These are phyloP conservation scores for Laupala kohalensis DNA, from an alignment of 1,140 invertebrate genomes.

Conservation along the genomic window DNA sequence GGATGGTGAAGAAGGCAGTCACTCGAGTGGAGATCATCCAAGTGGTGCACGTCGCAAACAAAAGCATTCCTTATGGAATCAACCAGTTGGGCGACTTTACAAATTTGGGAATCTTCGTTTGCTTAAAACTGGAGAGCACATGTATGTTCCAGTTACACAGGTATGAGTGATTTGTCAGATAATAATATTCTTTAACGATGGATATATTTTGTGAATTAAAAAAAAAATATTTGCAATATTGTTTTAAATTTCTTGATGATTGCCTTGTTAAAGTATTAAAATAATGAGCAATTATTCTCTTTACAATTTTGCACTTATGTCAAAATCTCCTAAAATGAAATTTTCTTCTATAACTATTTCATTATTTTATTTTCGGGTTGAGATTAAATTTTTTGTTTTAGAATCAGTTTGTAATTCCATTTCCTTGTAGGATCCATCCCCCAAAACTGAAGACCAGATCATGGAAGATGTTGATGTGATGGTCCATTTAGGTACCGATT, in stretches of 20 bases:
- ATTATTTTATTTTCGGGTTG: no score
- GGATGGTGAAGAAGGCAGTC: slow-evolving; percentile 33
- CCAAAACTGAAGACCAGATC: slow-evolving; percentile 93
- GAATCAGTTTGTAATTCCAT: slow-evolving; percentile 1
- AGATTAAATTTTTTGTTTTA: no score
- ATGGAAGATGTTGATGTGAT: slow-evolving; percentile 87
- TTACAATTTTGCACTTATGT: slow-evolving; percentile 46
- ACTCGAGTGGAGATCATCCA: slow-evolving; percentile 29
- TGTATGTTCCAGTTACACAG: slow-evolving; percentile 85
- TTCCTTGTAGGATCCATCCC: slow-evolving; percentile 70
- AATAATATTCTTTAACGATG: not conserved
- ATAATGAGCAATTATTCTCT: not conserved
- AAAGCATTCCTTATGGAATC: slow-evolving; percentile 46
- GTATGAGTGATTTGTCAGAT: slow-evolving; percentile 19
- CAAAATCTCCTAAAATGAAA: not conserved
- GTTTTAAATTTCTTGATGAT: not conserved
- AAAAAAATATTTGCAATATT: not conserved
- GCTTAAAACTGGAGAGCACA: slow-evolving; percentile 48
- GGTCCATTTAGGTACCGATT: slow-evolving; percentile 70
- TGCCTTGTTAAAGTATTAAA: not conserved
- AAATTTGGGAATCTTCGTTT: slow-evolving; percentile 52
- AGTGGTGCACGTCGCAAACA: slow-evolving; percentile 17
- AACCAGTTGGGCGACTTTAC: slow-evolving; percentile 56
- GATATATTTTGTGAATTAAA: no score
- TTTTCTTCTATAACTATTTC: not conserved